Conservation (phyloP, 2,797 vertebrate genomes). For the Brotula barbata region DNA sequence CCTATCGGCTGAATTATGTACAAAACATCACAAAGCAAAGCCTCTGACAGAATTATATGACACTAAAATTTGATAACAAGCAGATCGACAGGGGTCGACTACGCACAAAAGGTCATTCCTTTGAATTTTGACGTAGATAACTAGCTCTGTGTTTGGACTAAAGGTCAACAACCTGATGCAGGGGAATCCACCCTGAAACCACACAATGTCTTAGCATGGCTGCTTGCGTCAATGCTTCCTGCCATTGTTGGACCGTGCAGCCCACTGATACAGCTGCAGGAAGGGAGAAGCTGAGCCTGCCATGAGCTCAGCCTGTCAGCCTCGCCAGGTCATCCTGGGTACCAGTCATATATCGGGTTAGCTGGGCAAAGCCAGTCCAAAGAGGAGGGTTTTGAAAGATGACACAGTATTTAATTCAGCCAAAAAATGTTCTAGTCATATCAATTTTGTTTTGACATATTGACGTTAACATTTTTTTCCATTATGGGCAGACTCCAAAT, state of each 20-base stretch:
- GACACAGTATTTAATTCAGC: no score
- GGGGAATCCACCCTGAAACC: slow-evolving; percentile 61
- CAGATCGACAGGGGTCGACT: slow-evolving; percentile 10
- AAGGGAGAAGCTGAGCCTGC: slow-evolving; percentile 58
- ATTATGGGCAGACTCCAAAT: slow-evolving; percentile 15
- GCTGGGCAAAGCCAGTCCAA: no score
- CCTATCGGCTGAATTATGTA: not conserved
- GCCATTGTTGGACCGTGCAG: slow-evolving; percentile 69
- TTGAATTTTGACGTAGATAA: slow-evolving; percentile 40
- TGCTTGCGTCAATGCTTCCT: slow-evolving; percentile 72
- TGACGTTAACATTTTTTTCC: not conserved
- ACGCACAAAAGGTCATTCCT: slow-evolving; percentile 34
- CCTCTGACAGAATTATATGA: not conserved
- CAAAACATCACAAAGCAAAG: not conserved
- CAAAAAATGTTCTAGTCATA: not conserved
- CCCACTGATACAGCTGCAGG: slow-evolving; percentile 65
- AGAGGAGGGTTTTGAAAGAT: no score
- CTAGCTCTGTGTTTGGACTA: slow-evolving; percentile 33
- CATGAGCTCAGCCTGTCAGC: slow-evolving; percentile 61
- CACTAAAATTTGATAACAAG: slow-evolving; percentile 22
- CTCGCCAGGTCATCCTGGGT: slow-evolving; percentile 49
- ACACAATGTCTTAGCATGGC: slow-evolving; percentile 63
- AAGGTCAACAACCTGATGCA: slow-evolving; percentile 63
- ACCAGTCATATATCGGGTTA: slow-evolving; percentile 4
- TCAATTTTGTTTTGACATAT: not conserved